Percentiles rank a stretch among this genome's conserved stretches.
Evolutionary conservation across 2,113 vertebrate species (phyloP).

Genomic region (Peromyscus californicus): DNA sequence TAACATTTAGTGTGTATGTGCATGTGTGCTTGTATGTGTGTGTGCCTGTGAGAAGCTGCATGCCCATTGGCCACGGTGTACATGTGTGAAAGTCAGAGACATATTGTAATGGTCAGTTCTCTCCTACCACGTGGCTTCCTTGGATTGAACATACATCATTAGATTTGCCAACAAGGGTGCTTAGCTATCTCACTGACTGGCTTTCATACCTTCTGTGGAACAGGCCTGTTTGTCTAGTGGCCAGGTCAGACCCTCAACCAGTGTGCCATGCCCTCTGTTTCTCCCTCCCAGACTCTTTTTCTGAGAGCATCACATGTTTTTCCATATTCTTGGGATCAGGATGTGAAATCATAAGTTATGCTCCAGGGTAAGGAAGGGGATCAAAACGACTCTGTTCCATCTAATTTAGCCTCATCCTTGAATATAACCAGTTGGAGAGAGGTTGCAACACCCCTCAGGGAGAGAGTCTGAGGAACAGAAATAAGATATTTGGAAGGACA

Average conservation of each 20-base stretch:
- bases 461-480: slow-evolving; percentile 77
- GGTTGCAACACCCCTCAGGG: slow-evolving; percentile 19
- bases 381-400: slow-evolving; percentile 16
- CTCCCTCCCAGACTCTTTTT: slow-evolving; percentile 19
- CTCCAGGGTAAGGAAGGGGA: background rate
- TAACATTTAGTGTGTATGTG: background rate
- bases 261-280: background rate
- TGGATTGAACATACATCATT: no score
- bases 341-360: slow-evolving; percentile 52
- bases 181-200: background rate
- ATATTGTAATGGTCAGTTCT: background rate
- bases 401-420: slow-evolving; percentile 28
- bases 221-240: background rate
- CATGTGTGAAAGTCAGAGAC: background rate
- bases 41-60: background rate
- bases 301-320: background rate
- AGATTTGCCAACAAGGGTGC: background rate
- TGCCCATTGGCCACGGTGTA: no score
- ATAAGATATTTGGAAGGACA: slow-evolving; percentile 81
- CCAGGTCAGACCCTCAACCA: background rate
- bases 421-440: slow-evolving; percentile 35
- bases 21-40: background rate
- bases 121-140: background rate
- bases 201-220: background rate
- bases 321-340: background rate